These are phyloP conservation scores for Myopa tessellatipennis DNA, from an alignment of 2,888 invertebrate genomes.

Conservation along the genomic window DNA sequence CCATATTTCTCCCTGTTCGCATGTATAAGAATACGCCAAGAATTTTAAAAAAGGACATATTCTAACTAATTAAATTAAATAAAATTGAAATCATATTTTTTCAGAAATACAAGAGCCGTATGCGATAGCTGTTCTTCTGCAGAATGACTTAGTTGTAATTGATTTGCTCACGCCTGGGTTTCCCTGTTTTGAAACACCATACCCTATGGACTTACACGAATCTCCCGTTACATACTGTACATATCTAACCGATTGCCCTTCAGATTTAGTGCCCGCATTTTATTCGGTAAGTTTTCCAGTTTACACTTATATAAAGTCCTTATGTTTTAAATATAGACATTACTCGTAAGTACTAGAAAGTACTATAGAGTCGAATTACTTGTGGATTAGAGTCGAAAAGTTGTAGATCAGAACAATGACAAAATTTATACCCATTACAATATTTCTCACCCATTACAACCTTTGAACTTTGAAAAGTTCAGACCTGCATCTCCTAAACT, in stretches of 20 bases:
- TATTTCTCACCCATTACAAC: no score
- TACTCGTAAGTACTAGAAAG: no score
- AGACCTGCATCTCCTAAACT: no score
- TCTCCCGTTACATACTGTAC: slow-evolving; percentile 97
- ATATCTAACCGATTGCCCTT: slow-evolving; percentile 97
- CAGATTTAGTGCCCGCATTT: slow-evolving; percentile 97
- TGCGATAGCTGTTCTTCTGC: slow-evolving; percentile 96
- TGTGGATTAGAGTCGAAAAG: no score
- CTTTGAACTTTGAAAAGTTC: no score
- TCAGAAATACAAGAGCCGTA: slow-evolving; percentile 98
- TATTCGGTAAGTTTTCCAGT: slow-evolving; percentile 76
- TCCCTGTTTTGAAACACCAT: slow-evolving; percentile 99
- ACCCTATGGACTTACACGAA: slow-evolving; percentile 99
- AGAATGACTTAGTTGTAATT: slow-evolving; percentile 97
- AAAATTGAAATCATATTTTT: slow-evolving; percentile 9
- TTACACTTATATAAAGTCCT: neutral
- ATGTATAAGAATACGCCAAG: no score
- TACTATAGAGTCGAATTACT: no score
- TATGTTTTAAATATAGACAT: neutral
- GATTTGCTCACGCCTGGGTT: slow-evolving; percentile 95
- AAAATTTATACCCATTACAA: no score
- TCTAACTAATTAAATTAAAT: neutral
- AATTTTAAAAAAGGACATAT: no score
- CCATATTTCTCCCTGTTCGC: no score
- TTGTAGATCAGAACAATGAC: no score